A percentile compares a stretch with the other conserved stretches of the same genome.
phyloP scores from a whole-genome alignment of 2,888 invertebrate genomes.

The Trichopoda pennipes region DNA sequence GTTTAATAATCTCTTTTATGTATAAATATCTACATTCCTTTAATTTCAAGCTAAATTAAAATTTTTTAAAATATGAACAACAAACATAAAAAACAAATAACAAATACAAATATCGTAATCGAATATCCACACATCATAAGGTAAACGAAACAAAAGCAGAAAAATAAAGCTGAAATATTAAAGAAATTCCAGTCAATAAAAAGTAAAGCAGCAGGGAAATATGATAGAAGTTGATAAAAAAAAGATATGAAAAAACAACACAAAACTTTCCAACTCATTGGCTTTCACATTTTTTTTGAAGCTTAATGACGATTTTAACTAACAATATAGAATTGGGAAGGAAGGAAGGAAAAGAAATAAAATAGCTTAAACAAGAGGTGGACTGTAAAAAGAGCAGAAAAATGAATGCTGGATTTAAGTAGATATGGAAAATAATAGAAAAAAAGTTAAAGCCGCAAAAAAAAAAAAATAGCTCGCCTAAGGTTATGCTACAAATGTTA shows the following conservation, averaged over 20 bases:
- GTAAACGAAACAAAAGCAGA: conserved; percentile 29
- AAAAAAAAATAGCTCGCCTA: conserved; percentile 47
- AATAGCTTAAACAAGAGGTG: conserved; percentile 15
- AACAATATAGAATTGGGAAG: not conserved
- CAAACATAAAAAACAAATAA: conserved; percentile 57
- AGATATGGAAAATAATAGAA: conserved; percentile 54
- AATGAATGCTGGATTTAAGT: conserved; percentile 21
- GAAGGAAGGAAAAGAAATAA: not conserved
- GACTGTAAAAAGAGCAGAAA: conserved; percentile 16
- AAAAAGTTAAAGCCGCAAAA: conserved; percentile 14
- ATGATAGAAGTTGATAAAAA: conserved; percentile 63
- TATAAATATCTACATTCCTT: conserved; percentile 70
- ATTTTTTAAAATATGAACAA: conserved; percentile 67
- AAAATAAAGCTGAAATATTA: conserved; percentile 31
- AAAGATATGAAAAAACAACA: conserved; percentile 9
- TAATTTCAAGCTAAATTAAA: conserved; percentile 74
- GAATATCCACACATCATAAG: conserved; percentile 47
- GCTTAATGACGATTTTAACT: conserved; percentile 66
- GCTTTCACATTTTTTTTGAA: conserved; percentile 76
- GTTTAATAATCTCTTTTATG: conserved; percentile 44
- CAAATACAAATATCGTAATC: conserved; percentile 63
- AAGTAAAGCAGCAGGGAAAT: conserved; percentile 35
- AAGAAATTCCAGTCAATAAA: conserved; percentile 45
- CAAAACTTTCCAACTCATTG: conserved; percentile 81
- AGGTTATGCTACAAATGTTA: conserved; percentile 66